Base-by-base conservation (phyloP, 2,888 invertebrate genomes). In the Tipula vernalis region DNA sequence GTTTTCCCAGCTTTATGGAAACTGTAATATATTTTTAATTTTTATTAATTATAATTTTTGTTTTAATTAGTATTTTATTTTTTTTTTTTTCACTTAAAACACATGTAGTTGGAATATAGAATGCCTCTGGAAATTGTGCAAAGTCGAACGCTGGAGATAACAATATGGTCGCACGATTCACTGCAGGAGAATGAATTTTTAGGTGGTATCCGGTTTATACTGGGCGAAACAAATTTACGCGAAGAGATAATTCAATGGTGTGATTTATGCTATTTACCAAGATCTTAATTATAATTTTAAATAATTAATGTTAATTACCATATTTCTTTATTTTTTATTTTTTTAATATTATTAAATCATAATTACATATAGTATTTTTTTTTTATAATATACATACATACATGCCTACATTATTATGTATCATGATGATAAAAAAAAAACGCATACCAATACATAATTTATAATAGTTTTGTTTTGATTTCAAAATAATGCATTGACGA, bases 1-100 rank as follows among this genome's bases (percentile, higher is more conserved):
- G 97, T 89, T 98, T 98, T 91, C 99, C 99, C 0, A 98, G 98
- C 18, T 99, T 98, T 92, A 99, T 99, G 97, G 98, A 98, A 93
- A 98, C 98, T 96, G 97, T 97, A 92, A 92, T 18, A 28, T 10
- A 18, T 71, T 71, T 71, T 39, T 47, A 84, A 36, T 84, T 87
- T 13, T 36, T 42, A 8, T 83, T 18, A 15, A 18, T 5, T 87
- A 87, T 86, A n/a, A 36, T 12, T 47, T 36, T 44, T 36, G 0
- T 28, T 86, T 87, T 86, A 15, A 36, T 85, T 85, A 18, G 5
- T 39, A 15, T 85, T 85, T 51, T 51, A 51, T 51, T 51, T 5
- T 71, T 28, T 28, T n/a, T n/a, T n/a, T 6, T 57, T 18, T 2
- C 5, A 18, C 57, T 57, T 57, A 18, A 15, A 51, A 86, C 18